Percentiles rank a stretch among this genome's conserved stretches.
Evolutionary conservation across 2,113 vertebrate species (phyloP).

Genomic region (Cercocebus atys): DNA sequence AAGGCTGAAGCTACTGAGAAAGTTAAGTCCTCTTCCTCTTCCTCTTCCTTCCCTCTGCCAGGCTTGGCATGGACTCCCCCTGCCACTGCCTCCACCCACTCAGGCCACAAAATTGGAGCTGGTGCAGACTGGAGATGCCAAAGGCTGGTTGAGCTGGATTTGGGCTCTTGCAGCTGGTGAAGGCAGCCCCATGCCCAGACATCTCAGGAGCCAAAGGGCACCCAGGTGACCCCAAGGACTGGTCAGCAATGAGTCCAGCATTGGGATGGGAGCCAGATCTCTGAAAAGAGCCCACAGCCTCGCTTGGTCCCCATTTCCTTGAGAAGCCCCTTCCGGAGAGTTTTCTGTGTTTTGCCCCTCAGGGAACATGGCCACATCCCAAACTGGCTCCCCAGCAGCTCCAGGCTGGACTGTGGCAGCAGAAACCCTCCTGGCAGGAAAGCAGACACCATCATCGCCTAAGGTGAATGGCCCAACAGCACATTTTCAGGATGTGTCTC

Average conservation of each 20-base stretch:
- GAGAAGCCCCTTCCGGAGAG: background rate
- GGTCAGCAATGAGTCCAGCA: background rate
- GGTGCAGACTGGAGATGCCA: background rate
- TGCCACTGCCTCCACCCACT: background rate
- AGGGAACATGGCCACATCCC: background rate
- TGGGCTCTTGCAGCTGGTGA: background rate
- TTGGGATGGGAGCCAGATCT: background rate
- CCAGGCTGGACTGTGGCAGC: background rate
- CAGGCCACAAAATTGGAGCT: background rate
- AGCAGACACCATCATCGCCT: background rate
- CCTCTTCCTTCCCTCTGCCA: background rate
- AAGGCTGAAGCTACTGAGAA: background rate
- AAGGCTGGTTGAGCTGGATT: background rate
- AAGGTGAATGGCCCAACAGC: constrained; percentile 37
- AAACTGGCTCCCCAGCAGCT: background rate
- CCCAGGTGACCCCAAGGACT: background rate
- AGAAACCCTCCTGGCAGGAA: background rate
- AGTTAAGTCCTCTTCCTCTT: background rate
- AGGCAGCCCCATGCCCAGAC: background rate
- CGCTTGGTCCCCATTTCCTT: background rate
- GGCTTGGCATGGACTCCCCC: too few species aligned
- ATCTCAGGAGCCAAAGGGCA: background rate
- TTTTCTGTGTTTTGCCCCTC: background rate
- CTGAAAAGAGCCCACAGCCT: background rate
- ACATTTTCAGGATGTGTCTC: constrained; percentile 73